A percentile compares a stretch with the other conserved stretches of the same genome.
Evolutionary conservation across 2,113 vertebrate species (phyloP).

Genomic region (Globicephala melas): DNA sequence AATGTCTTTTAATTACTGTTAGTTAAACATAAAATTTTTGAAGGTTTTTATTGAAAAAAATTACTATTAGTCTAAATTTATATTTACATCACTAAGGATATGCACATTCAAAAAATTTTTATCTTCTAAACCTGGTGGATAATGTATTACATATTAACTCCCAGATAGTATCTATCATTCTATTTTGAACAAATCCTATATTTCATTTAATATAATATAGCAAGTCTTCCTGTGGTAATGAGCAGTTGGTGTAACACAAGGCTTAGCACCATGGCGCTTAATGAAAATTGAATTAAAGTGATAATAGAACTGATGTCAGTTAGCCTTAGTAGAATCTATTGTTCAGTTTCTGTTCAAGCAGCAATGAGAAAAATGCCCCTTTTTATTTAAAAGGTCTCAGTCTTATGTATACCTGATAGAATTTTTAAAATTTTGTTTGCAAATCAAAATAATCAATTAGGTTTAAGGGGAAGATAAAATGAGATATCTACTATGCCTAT

Average conservation of each 20-base stretch:
- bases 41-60: constrained; percentile 9
- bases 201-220: constrained; percentile 28
- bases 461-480: neutral
- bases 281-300: constrained; percentile 47
- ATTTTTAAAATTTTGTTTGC: neutral
- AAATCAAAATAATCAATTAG: neutral
- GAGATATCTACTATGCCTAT: neutral
- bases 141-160: neutral
- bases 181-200: constrained; percentile 5
- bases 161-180: neutral
- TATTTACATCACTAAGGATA: neutral
- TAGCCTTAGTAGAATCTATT: constrained; percentile 56
- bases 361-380: neutral
- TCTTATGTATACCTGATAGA: neutral
- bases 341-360: constrained; percentile 57
- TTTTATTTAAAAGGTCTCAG: neutral
- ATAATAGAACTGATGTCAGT: constrained; percentile 68
- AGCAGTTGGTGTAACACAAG: constrained; percentile 52
- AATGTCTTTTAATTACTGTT: neutral
- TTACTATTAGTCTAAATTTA: neutral
- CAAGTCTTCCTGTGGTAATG: constrained; percentile 38
- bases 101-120: neutral
- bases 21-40: neutral
- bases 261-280: constrained; percentile 37
- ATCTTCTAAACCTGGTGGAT: constrained; percentile 4